These are phyloP conservation scores for Apamea crenata DNA, from an alignment of 2,888 invertebrate genomes.

Conservation along the genomic window DNA sequence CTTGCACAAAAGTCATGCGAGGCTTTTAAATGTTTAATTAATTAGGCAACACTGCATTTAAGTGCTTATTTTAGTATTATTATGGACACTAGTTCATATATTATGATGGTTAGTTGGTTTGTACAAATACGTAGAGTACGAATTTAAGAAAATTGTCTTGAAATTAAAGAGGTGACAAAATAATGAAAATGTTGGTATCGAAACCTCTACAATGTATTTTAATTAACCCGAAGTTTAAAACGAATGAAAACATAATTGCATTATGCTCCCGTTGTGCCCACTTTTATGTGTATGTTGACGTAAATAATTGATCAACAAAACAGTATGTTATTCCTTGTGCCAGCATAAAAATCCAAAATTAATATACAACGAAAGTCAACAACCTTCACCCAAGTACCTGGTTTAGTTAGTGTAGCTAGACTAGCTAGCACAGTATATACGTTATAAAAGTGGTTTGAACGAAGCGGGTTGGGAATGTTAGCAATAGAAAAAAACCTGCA, in stretches of 20 bases:
- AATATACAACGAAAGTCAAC: slow-evolving; percentile 42
- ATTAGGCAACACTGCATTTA: background rate
- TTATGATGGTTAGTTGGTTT: background rate
- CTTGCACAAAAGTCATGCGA: slow-evolving; percentile 21
- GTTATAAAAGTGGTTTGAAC: slow-evolving; percentile 74
- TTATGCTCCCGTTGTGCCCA: background rate
- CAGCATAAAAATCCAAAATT: slow-evolving; percentile 21
- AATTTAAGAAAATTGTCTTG: background rate
- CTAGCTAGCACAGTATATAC: slow-evolving; percentile 41
- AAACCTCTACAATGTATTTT: background rate
- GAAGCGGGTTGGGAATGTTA: slow-evolving; percentile 84
- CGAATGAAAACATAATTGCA: background rate
- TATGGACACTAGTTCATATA: background rate
- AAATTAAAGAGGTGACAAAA: background rate
- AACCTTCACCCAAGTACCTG: slow-evolving; percentile 52
- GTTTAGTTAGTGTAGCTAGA: slow-evolving; percentile 42
- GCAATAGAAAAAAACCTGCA: slow-evolving; percentile 88
- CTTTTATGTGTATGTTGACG: background rate
- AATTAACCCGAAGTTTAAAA: background rate
- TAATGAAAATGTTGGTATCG: background rate
- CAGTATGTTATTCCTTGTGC: background rate
- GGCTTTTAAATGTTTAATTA: slow-evolving; percentile 21
- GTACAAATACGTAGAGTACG: background rate
- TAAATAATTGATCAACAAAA: slow-evolving; percentile 9
- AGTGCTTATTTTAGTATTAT: background rate